A percentile compares a stretch with the other conserved stretches of the same genome.
Conservation (phyloP, 2,113 vertebrate species). For the Pristiophorus japonicus region DNA sequence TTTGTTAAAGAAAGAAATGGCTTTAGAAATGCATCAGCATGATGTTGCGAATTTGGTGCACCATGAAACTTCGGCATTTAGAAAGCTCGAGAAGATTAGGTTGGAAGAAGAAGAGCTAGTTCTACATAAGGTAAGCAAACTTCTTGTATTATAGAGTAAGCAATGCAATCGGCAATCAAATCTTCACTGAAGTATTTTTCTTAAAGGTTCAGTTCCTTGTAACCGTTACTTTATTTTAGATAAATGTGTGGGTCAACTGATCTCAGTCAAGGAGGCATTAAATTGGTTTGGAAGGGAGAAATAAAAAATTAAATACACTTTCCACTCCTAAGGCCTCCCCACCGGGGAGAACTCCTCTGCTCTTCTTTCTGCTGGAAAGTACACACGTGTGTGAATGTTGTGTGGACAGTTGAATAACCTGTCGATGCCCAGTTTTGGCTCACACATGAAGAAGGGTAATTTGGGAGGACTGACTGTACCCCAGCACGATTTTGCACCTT, state of each 20-base stretch:
- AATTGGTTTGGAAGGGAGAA: not conserved
- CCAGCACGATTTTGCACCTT: not conserved
- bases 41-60: conserved; percentile 52
- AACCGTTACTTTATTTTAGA: not conserved
- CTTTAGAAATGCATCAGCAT: conserved; percentile 54
- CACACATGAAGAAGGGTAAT: not conserved
- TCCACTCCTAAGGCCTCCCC: not conserved
- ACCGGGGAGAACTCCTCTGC: not conserved
- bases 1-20: conserved; percentile 58
- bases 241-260: not conserved
- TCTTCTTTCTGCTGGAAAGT: not conserved
- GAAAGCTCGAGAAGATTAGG: conserved; percentile 46
- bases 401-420: not conserved
- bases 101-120: conserved; percentile 54
- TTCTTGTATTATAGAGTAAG: not conserved
- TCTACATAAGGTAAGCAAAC: conserved; percentile 59
- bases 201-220: not conserved
- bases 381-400: not conserved
- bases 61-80: conserved; percentile 51
- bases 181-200: not conserved
- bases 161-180: not conserved
- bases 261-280: not conserved
- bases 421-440: not conserved
- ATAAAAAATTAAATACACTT: not conserved
- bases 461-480: not conserved